Percentiles rank a stretch among this genome's conserved stretches.
phyloP scores from a whole-genome alignment of 92 coral and sea anemone genomes.

The Micromussa lordhowensis region DNA sequence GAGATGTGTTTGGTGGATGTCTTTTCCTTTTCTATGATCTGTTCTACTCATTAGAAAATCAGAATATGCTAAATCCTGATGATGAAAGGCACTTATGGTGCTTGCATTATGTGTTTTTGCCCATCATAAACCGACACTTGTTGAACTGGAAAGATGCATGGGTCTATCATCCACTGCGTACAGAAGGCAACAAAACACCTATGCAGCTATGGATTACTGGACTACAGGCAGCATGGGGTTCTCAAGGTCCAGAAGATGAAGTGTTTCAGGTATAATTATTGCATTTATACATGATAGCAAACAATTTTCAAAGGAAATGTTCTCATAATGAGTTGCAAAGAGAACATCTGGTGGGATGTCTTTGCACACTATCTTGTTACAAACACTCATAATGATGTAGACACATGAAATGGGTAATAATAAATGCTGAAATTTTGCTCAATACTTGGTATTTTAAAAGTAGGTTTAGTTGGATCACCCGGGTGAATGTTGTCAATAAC shows the following conservation, averaged over 20 bases:
- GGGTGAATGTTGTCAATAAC: too few species aligned
- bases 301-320: too few species aligned
- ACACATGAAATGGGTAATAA: too few species aligned
- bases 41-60: constrained; percentile 44
- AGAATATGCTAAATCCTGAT: constrained; percentile 33
- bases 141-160: constrained; percentile 64
- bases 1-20: constrained; percentile 61
- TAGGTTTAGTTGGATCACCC: too few species aligned
- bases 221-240: constrained; percentile 51
- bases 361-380: too few species aligned
- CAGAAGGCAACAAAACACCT: constrained; percentile 65
- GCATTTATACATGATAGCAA: too few species aligned
- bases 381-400: too few species aligned
- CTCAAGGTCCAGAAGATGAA: constrained; percentile 42
- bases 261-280: too few species aligned
- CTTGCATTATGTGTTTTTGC: constrained; percentile 66
- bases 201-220: constrained; percentile 74
- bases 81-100: constrained; percentile 73
- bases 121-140: constrained; percentile 57
- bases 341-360: too few species aligned
- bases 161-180: constrained; percentile 67
- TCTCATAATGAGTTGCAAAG: too few species aligned
- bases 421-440: too few species aligned
- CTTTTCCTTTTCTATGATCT: constrained; percentile 46
- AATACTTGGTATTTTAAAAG: too few species aligned